Conservation (phyloP, 2,797 vertebrate genomes). For the Pangasius djambal region DNA sequence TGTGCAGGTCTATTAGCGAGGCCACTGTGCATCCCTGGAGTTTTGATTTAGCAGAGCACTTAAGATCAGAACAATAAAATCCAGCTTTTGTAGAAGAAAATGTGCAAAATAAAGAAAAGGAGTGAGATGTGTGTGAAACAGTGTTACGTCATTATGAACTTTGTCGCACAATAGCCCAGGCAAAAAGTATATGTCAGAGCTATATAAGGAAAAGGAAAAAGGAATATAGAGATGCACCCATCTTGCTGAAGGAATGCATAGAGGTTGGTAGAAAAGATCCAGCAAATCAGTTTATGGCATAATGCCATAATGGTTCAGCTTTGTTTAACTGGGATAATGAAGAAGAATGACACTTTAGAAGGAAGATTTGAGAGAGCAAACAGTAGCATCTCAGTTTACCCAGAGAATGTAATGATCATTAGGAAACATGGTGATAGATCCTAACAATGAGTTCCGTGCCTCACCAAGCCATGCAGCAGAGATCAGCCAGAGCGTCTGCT, state of each 20-base stretch:
- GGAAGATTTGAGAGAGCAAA: constrained; percentile 48
- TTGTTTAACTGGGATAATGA: constrained; percentile 54
- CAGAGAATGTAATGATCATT: constrained; percentile 55
- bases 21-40: constrained; percentile 66
- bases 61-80: constrained; percentile 59
- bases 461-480: not conserved
- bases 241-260: constrained; percentile 41
- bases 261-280: constrained; percentile 56
- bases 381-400: constrained; percentile 58
- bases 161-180: constrained; percentile 33
- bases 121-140: constrained; percentile 22
- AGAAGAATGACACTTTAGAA: constrained; percentile 55
- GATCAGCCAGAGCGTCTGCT: not conserved
- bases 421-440: constrained; percentile 42
- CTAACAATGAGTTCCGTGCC: constrained; percentile 25
- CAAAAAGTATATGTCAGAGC: constrained; percentile 34
- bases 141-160: constrained; percentile 35
- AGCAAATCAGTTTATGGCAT: constrained; percentile 54
- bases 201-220: constrained; percentile 21
- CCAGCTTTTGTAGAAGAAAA: constrained; percentile 10
- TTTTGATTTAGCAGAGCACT: constrained; percentile 62
- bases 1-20: constrained; percentile 75
- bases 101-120: constrained; percentile 23
- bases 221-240: not conserved
- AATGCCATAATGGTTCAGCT: constrained; percentile 50